A percentile compares a stretch with the other conserved stretches of the same genome.
Conservation (phyloP, 2,113 vertebrate species). For the Neolamprologus sp. region DNA sequence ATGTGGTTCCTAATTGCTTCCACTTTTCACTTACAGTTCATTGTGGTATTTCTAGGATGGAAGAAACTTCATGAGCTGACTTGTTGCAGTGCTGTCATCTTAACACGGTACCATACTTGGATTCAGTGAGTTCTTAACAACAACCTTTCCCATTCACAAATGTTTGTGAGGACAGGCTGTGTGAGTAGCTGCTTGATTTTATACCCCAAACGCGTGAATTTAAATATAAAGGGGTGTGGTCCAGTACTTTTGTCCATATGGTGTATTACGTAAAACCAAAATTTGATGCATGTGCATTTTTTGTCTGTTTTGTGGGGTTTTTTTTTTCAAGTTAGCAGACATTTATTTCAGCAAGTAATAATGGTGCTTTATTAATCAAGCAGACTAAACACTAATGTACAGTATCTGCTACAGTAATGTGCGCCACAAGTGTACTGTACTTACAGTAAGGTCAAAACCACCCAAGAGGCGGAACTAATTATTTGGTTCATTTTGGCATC, state of each 20-base stretch:
- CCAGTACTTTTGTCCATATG: not conserved
- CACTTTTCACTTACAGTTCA: not conserved
- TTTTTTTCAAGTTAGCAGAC: not conserved
- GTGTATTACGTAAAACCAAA: not conserved
- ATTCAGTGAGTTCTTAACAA: not conserved
- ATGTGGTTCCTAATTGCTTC: not conserved
- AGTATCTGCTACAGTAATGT: not conserved
- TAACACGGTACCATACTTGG: not conserved
- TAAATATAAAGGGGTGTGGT: not conserved
- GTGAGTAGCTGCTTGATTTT: not conserved
- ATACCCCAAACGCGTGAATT: not conserved
- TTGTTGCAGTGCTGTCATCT: not conserved
- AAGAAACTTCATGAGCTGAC: not conserved
- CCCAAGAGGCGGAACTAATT: fast-evolving
- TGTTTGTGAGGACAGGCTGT: not conserved
- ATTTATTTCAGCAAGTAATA: not conserved
- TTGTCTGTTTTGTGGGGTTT: fast-evolving
- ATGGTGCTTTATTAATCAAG: not conserved
- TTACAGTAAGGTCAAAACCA: not conserved
- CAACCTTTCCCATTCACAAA: not conserved
- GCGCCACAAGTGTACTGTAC: fast-evolving
- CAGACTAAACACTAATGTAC: not conserved
- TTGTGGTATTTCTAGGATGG: not conserved
- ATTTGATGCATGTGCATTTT: not conserved
- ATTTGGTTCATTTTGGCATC: not conserved